These are phyloP conservation scores for Cottus gobio DNA, from an alignment of 2,113 vertebrate species.

Conservation along the genomic window DNA sequence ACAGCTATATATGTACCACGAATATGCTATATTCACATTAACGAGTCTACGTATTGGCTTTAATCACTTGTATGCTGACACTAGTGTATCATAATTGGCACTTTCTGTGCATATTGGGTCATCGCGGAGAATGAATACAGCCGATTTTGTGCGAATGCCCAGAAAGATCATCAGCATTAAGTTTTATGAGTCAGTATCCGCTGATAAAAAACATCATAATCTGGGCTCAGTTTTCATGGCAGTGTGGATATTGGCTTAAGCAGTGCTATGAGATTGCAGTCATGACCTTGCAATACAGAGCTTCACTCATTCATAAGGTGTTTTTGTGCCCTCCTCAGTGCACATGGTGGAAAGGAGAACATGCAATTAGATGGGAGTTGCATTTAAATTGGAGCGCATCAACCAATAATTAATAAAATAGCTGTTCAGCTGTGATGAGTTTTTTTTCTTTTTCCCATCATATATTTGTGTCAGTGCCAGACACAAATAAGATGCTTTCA, in stretches of 20 bases:
- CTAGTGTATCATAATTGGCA: background rate
- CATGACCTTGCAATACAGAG: background rate
- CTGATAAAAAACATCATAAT: conserved; percentile 24
- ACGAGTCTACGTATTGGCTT: background rate
- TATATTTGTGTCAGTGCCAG: background rate
- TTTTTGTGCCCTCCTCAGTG: background rate
- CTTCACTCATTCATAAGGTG: background rate
- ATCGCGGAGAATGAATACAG: background rate
- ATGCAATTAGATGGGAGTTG: background rate
- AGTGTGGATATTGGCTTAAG: background rate
- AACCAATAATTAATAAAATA: background rate
- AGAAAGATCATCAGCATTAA: conserved; percentile 21
- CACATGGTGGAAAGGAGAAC: background rate
- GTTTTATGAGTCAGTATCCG: conserved; percentile 10
- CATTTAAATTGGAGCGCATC: background rate
- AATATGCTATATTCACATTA: background rate
- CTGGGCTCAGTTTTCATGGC: conserved; percentile 10
- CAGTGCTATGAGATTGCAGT: background rate
- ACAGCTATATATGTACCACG: background rate
- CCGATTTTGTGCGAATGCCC: background rate
- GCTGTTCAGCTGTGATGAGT: background rate
- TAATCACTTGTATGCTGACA: background rate
- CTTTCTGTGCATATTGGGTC: conserved; percentile 3
- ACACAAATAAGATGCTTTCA: background rate
- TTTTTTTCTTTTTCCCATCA: background rate